Conservation (phyloP, 2,888 invertebrate species). For the Cordilura impudica region DNA sequence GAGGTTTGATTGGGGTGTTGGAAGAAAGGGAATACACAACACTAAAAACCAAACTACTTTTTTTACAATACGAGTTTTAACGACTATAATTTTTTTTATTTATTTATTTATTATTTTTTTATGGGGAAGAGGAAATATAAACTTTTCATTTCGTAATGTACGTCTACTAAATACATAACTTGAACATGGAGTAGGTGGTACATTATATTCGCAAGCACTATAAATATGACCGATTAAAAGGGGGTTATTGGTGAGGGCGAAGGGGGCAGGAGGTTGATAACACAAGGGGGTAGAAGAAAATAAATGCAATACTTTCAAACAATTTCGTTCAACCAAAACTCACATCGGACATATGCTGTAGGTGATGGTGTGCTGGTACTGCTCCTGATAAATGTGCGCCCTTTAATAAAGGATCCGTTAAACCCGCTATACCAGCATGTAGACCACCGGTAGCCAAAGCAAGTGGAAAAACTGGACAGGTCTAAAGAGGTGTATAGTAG, state of each 20-base stretch:
- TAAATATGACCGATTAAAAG: neutral
- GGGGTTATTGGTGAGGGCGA: neutral
- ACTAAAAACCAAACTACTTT: slow-evolving; percentile 59
- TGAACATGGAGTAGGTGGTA: neutral
- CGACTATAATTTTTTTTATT: neutral
- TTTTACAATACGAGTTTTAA: slow-evolving; percentile 22
- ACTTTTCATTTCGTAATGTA: slow-evolving; percentile 12
- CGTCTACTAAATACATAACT: neutral
- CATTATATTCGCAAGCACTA: neutral
- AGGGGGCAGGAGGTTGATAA: neutral
- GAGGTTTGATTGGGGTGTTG: neutral
- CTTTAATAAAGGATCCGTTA: slow-evolving; percentile 79
- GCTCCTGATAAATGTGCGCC: slow-evolving; percentile 78
- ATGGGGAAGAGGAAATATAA: slow-evolving; percentile 14
- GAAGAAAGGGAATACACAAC: slow-evolving; percentile 40
- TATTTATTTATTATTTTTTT: slow-evolving; percentile 5
- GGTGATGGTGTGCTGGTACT: slow-evolving; percentile 78
- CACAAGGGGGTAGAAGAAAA: slow-evolving; percentile 44
- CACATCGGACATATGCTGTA: slow-evolving; percentile 79
- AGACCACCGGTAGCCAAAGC: slow-evolving; percentile 78
- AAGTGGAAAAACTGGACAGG: slow-evolving; percentile 79
- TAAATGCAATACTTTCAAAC: slow-evolving; percentile 61
- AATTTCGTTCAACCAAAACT: slow-evolving; percentile 74
- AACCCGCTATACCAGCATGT: slow-evolving; percentile 79
- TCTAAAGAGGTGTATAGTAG: slow-evolving; percentile 69